These are phyloP conservation scores for Phorcus lineatus DNA, from an alignment of 2,888 invertebrate species.

Conservation along the genomic window DNA sequence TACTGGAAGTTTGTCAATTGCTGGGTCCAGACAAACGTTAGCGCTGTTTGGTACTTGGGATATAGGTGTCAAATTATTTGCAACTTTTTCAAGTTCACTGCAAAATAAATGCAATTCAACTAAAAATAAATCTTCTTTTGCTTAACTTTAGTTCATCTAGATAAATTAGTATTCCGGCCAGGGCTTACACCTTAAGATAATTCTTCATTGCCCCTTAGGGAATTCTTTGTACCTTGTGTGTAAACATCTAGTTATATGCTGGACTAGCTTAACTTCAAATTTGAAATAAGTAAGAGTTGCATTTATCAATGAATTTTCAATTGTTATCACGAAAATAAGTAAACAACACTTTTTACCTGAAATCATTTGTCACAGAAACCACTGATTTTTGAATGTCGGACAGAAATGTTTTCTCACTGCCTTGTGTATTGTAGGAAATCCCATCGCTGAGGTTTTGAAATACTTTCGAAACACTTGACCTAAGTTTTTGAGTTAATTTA, in stretches of 20 bases:
- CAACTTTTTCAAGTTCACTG: slow-evolving; percentile 66
- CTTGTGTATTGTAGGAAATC: slow-evolving; percentile 75
- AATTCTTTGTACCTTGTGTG: too few relatives aligned
- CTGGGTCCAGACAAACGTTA: slow-evolving; percentile 91
- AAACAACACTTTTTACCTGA: slow-evolving; percentile 79
- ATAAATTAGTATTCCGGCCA: too few relatives aligned
- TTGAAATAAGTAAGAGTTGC: too few relatives aligned
- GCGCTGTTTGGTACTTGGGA: slow-evolving; percentile 81
- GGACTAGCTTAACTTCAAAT: too few relatives aligned
- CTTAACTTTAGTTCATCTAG: not conserved
- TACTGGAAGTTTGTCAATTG: slow-evolving; percentile 90
- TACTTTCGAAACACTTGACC: slow-evolving; percentile 66
- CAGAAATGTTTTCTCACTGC: slow-evolving; percentile 81
- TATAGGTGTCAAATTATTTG: slow-evolving; percentile 42
- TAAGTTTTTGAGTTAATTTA: slow-evolving; percentile 64
- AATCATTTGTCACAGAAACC: slow-evolving; percentile 86
- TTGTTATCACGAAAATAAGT: not conserved
- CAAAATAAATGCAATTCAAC: slow-evolving; percentile 24
- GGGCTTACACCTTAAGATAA: too few relatives aligned
- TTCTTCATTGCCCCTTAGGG: too few relatives aligned
- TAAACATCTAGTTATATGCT: too few relatives aligned
- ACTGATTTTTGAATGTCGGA: slow-evolving; percentile 88
- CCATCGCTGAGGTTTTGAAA: slow-evolving; percentile 69
- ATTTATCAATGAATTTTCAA: too few relatives aligned
- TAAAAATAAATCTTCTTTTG: not conserved